Evolutionary conservation across 2,797 vertebrate genomes (phyloP), one percentile per base, ranked within the genome.

Genomic region (Eutrigla gurnardus): DNA sequence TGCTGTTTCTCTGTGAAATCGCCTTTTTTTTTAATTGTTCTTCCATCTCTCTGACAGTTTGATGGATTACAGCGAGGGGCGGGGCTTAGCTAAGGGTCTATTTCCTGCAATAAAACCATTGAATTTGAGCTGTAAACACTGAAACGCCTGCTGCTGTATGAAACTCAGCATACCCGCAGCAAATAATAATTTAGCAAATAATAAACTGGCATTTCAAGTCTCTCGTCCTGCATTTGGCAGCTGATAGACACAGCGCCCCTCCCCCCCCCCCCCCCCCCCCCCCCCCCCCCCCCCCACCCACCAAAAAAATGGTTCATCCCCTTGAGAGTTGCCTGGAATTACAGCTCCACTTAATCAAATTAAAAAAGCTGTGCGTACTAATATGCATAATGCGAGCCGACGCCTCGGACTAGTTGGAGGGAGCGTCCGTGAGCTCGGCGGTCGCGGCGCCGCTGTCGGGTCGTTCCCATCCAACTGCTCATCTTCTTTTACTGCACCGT

Each of bases 321-420:
- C 49, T 12, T 46, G 57, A 72, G 70, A 70, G 65, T 11, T 75
- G 61, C 35, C 3, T 40, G 46, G 65, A 77, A 77, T 52, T n/a
- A 74, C 67, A n/a, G 54, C 47, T 35, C 57, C 69, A 71, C 70
- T 73, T 72, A 59, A 67, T 78, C 66, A 72, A 80, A 75, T 77
- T 68, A 73, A 68, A 78, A 79, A 75, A 54, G 60, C 69, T 37
- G 6, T 33, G 37, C 47, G 10, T 39, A 1, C 57, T 73, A 55
- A 78, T 73, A 62, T 66, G 4, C 70, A 60, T 62, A 55, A 67
- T 53, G 15, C 47, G 61, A 75, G 61, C 42, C 11, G 17, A 33
- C 40, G 75, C 64, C 66, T 79, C 33, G 17, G 70, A 46, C 77
- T 73, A 65, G 61, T 78, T 71, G 65, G 18, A 25, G n/a, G 18